phyloP scores from a whole-genome alignment of 2,888 invertebrate genomes.

The Suillia variegata region DNA sequence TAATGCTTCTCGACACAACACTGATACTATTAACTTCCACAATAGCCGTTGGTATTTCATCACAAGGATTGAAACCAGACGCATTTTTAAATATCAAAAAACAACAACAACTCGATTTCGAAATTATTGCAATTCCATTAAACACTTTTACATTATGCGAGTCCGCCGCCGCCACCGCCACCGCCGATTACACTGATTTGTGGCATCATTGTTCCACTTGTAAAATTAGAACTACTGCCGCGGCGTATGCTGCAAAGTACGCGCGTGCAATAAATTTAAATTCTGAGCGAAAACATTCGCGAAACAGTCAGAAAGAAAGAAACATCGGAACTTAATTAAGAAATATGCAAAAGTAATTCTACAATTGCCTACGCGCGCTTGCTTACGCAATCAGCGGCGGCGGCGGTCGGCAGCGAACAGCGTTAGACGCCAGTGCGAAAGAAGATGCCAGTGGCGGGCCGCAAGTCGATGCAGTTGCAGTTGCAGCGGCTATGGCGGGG shows the following conservation, averaged over 20 bases:
- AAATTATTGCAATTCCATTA: not conserved
- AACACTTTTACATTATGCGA: not conserved
- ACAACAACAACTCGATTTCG: no score
- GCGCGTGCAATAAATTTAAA: not conserved
- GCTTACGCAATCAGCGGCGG: not conserved
- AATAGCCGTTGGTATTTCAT: no score
- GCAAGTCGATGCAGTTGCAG: not conserved
- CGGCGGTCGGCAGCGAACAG: not conserved
- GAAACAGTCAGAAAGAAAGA: no score
- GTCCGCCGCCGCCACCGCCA: no score
- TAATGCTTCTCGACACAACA: no score
- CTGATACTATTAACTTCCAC: no score
- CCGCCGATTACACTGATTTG: slow-evolving; percentile 1
- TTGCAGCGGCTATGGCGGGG: not conserved
- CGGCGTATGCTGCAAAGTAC: no score
- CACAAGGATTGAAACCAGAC: no score
- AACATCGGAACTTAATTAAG: not conserved
- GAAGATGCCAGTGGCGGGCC: not conserved
- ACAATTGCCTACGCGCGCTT: not conserved
- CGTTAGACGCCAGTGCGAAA: not conserved
- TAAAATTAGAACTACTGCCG: not conserved
- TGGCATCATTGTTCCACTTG: not conserved
- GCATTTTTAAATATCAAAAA: no score
- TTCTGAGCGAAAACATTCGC: no score
- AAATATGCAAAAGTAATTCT: not conserved